phyloP scores from a whole-genome alignment of 2,113 vertebrate genomes.

The Gila orcuttii region DNA sequence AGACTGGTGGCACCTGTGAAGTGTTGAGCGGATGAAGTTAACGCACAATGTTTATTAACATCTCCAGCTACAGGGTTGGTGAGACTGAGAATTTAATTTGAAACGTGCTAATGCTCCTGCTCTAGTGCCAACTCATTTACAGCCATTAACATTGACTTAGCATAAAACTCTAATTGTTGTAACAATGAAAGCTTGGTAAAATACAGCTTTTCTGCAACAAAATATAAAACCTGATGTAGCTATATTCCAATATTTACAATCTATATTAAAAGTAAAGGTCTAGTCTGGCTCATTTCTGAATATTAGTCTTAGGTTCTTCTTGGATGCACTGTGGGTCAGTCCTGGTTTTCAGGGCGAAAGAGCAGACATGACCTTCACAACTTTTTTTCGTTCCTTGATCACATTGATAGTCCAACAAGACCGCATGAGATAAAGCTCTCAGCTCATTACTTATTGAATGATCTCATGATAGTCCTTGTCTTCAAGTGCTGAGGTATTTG shows the following conservation, averaged over 20 bases:
- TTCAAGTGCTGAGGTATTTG: neutral
- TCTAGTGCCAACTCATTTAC: conserved; percentile 12
- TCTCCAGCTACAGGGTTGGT: neutral
- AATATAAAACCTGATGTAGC: neutral
- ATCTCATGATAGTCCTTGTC: conserved; percentile 31
- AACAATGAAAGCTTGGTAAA: conserved; percentile 10
- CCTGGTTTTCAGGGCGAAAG: conserved; percentile 24
- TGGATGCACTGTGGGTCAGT: conserved; percentile 6
- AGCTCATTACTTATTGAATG: conserved; percentile 37
- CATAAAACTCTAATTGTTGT: neutral
- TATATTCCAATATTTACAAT: neutral
- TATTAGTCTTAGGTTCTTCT: neutral
- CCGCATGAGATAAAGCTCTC: conserved; percentile 23
- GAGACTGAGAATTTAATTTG: conserved; percentile 15
- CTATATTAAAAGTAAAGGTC: neutral
- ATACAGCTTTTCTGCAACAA: neutral
- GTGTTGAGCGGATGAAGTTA: conserved; percentile 8
- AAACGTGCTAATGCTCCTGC: neutral
- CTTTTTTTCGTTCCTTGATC: conserved; percentile 14
- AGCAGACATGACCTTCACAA: conserved; percentile 21
- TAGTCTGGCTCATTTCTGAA: neutral
- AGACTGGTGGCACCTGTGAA: conserved; percentile 22
- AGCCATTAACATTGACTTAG: neutral
- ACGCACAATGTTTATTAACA: neutral
- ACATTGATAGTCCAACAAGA: conserved; percentile 29